Evolutionary conservation across 2,888 invertebrate genomes (phyloP).

Genomic region (Synergus itoensis): DNA sequence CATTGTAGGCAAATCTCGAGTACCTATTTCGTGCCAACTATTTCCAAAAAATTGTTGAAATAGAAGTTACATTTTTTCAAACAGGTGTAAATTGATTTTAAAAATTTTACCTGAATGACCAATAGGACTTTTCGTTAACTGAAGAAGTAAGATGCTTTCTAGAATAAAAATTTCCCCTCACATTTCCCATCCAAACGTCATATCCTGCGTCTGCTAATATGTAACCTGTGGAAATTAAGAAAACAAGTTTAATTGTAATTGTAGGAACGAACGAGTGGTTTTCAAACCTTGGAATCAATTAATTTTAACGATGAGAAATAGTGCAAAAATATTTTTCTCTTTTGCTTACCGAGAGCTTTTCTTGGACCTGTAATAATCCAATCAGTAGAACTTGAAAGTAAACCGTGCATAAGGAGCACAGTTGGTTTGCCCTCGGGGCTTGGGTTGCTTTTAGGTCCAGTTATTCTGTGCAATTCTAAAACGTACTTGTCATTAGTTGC

Average conservation of each 20-base stretch:
- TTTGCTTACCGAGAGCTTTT: conserved; percentile 81
- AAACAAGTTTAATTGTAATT: neutral
- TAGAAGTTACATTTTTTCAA: neutral
- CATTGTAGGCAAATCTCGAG: conserved; percentile 81
- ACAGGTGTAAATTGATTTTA: neutral
- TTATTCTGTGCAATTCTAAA: conserved; percentile 87
- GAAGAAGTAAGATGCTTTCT: conserved; percentile 74
- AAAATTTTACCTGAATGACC: conserved; percentile 41
- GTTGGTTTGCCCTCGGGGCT: conserved; percentile 80
- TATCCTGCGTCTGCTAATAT: conserved; percentile 79
- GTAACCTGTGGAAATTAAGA: conserved; percentile 71
- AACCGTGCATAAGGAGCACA: conserved; percentile 84
- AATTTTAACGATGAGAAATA: conserved; percentile 12
- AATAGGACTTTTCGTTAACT: conserved; percentile 28
- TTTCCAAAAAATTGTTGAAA: conserved; percentile 74
- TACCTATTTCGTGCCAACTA: conserved; percentile 82
- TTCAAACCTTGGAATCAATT: too few relatives aligned
- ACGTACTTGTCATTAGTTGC: conserved; percentile 89
- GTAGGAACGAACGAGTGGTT: neutral
- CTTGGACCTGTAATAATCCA: conserved; percentile 87
- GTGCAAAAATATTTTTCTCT: neutral
- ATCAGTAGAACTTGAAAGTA: conserved; percentile 86
- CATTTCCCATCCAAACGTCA: conserved; percentile 83
- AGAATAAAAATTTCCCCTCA: conserved; percentile 81
- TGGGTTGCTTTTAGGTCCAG: conserved; percentile 79